Conservation (phyloP, 2,888 invertebrate genomes). For the Uloborus plumipes region DNA sequence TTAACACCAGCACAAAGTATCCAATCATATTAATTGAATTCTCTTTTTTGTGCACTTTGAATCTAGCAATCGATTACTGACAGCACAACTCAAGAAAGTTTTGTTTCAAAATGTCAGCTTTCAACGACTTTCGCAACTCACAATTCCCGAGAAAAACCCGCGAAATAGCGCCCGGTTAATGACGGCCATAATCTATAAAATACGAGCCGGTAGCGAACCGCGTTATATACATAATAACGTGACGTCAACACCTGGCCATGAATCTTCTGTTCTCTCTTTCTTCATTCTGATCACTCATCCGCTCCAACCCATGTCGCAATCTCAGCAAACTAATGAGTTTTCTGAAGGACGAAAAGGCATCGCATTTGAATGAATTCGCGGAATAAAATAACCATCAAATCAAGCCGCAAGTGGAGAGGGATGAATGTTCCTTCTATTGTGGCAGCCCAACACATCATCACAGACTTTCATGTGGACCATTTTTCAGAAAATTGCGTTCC, state of each 20-base stretch:
- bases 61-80: no score
- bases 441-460: slow-evolving; percentile 6
- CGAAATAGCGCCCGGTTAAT: not conserved
- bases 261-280: slow-evolving; percentile 35
- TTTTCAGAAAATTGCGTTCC: slow-evolving; percentile 22
- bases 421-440: slow-evolving; percentile 35
- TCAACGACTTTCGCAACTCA: no score
- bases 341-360: slow-evolving; percentile 33
- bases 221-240: slow-evolving; percentile 9
- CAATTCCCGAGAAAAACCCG: no score
- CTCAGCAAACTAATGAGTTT: slow-evolving; percentile 33
- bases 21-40: not conserved
- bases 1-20: not conserved
- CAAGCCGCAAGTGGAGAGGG: slow-evolving; percentile 16
- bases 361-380: slow-evolving; percentile 25
- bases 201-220: not conserved
- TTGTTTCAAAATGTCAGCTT: no score
- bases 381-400: slow-evolving; percentile 49
- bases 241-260: slow-evolving; percentile 39
- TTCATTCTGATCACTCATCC: slow-evolving; percentile 18
- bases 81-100: no score
- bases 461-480: not conserved
- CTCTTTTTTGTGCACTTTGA: no score
- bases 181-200: not conserved
- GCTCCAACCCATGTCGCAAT: slow-evolving; percentile 39